Percentiles rank a stretch among this genome's conserved stretches.
phyloP scores from a whole-genome alignment of 2,888 invertebrate species.

The Agonopterix alstromeriana region DNA sequence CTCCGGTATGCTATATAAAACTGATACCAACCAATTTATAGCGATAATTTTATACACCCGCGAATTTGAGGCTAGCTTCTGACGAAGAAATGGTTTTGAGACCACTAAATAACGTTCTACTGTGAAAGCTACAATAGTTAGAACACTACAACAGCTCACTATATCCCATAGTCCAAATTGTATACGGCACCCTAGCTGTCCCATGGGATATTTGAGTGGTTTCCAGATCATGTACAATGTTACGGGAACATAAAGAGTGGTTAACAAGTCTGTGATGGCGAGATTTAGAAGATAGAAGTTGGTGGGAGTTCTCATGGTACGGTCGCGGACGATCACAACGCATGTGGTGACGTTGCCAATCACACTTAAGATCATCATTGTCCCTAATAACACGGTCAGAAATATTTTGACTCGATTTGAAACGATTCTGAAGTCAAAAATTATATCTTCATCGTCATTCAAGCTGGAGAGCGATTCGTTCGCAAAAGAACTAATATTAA shows the following conservation, averaged over 20 bases:
- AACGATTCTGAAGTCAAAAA: conserved; percentile 33
- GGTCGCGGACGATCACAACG: conserved; percentile 83
- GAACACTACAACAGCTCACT: conserved; percentile 86
- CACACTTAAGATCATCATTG: conserved; percentile 82
- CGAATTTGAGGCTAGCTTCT: conserved; percentile 85
- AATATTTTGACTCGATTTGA: conserved; percentile 63
- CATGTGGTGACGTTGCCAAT: conserved; percentile 87
- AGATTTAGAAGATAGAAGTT: conserved; percentile 89
- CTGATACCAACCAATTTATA: conserved; percentile 85
- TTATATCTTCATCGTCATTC: conserved; percentile 47
- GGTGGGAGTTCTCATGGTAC: conserved; percentile 88
- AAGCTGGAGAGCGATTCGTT: conserved; percentile 49
- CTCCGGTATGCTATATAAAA: conserved; percentile 84
- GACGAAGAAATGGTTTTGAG: conserved; percentile 87
- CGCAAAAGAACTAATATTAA: conserved; percentile 23
- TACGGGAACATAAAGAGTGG: conserved; percentile 84
- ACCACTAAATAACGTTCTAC: conserved; percentile 92
- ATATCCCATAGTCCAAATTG: conserved; percentile 87
- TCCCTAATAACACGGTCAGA: conserved; percentile 71
- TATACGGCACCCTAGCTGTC: conserved; percentile 85
- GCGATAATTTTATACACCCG: conserved; percentile 84
- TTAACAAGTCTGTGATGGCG: conserved; percentile 84
- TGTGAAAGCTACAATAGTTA: conserved; percentile 91
- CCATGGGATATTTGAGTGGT: conserved; percentile 84
- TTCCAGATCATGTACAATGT: conserved; percentile 88